Evolutionary conservation across 2,797 vertebrate species (phyloP), one percentile per base, ranked within the genome.

Genomic region (Argentina silus): DNA sequence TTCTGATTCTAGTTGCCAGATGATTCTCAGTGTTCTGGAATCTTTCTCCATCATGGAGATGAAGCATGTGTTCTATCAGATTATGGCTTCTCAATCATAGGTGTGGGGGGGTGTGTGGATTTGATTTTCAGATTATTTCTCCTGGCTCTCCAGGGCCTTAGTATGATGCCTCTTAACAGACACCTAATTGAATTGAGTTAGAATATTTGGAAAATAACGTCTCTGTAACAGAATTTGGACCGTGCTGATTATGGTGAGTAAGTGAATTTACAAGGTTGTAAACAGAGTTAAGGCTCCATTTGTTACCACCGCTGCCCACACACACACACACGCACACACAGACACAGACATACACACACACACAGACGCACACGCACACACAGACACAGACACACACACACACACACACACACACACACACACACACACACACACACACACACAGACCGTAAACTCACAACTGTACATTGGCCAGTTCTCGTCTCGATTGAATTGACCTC

Each of bases 221-320:
- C 19, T 69, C 63, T 73, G n/a, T 56, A 62, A 43, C 8, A 50
- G 15, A 64, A 69, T 71, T 76, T 74, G 15, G 10, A 9, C 27
- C 1, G 43, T 65, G 62, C 21, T 73, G 68, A 73, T 76, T 63
- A 47, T 51, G 50, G 9, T 23, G 63, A 50, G 53, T 65, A 55
- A 80, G 57, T 67, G 12, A 57, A 27, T 78, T 76, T 27, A 55
- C 53, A 43, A 44, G 3, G 36, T 43, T 76, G 51, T 53, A 60
- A 81, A 78, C 57, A 50, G 56, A 64, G 59, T 83, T 78, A 47
- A 61, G 71, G 77, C 43, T 65, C 11, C 64, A 73, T 73, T 76
- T 75, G 15, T 74, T 81, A 50, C 69, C 59, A 69, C 67, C 56
- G 75, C 67, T 64, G 12, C 70, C 55, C 71, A 44, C 36, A 48